A percentile compares a stretch with the other conserved stretches of the same genome.
Conservation (phyloP, 2,797 vertebrate species). For the Cottoperca gobio region DNA sequence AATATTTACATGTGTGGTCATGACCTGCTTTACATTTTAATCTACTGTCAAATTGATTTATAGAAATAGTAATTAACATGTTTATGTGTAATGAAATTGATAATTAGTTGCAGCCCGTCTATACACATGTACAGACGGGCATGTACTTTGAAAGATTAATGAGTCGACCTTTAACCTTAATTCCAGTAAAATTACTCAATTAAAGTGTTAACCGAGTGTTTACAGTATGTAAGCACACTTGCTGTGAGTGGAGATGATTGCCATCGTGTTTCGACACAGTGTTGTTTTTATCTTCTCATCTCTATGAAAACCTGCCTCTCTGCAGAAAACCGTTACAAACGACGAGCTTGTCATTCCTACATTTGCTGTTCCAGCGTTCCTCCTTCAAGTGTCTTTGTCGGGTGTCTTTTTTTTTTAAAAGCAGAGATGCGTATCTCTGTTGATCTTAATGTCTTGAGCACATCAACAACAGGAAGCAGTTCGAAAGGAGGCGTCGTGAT, state of each 20-base stretch:
- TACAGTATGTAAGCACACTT: conserved; percentile 22
- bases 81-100: not conserved
- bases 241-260: not conserved
- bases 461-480: conserved; percentile 65
- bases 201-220: conserved; percentile 14
- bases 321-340: conserved; percentile 33
- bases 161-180: conserved; percentile 8
- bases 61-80: not conserved
- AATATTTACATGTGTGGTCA: conserved; percentile 4
- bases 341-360: conserved; percentile 9
- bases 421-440: conserved; percentile 49
- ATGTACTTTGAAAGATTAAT: not conserved
- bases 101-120: not conserved
- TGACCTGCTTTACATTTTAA: not conserved
- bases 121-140: too few species aligned
- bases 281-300: conserved; percentile 24
- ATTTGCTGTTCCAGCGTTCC: conserved; percentile 1
- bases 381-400: conserved; percentile 32
- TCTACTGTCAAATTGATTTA: not conserved
- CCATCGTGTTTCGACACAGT: conserved; percentile 4
- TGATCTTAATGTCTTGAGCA: conserved; percentile 60
- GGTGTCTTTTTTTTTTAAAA: conserved; percentile 64
- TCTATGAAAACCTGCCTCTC: conserved; percentile 27
- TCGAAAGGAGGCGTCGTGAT: conserved; percentile 39
- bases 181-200: conserved; percentile 10